Percentiles rank a stretch among this genome's conserved stretches.
Evolutionary conservation across 2,888 invertebrate genomes (phyloP).

Genomic region (Scaptodrosophila latifasciaeformis): DNA sequence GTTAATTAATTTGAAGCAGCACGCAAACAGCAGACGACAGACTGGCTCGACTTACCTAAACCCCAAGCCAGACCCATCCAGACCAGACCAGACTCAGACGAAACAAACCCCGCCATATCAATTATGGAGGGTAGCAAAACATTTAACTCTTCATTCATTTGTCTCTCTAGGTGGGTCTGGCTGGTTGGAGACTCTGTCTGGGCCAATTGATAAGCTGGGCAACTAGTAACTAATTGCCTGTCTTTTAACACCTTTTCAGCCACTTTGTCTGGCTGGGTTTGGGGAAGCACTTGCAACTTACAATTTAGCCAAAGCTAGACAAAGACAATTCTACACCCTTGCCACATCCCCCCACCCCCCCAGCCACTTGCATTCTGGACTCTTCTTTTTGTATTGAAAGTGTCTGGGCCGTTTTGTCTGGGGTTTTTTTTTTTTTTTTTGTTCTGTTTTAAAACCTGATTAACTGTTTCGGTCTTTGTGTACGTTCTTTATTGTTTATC

Average conservation of each 20-base stretch:
- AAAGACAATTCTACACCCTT: neutral
- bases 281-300: too few relatives aligned
- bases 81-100: too few relatives aligned
- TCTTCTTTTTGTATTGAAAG: conserved; percentile 1
- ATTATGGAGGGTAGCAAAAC: conserved; percentile 23
- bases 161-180: neutral
- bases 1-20: too few relatives aligned
- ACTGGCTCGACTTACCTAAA: too few relatives aligned
- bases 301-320: neutral
- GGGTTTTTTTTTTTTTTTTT: neutral
- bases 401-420: conserved; percentile 2
- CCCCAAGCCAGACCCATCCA: too few relatives aligned
- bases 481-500: conserved; percentile 34
- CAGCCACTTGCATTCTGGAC: conserved; percentile 27
- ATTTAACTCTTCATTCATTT: conserved; percentile 44
- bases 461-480: conserved; percentile 9
- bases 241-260: conserved; percentile 47
- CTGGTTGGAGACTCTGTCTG: neutral
- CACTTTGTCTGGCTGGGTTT: conserved; percentile 3
- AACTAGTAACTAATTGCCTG: conserved; percentile 48
- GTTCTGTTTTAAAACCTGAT: neutral
- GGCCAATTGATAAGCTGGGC: conserved; percentile 4
- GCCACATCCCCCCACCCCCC: too few relatives aligned
- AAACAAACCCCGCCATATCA: conserved; percentile 26
- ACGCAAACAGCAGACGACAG: conserved; percentile 34